Evolutionary conservation across 2,888 invertebrate species (phyloP).

Genomic region (Cepaea hortensis): DNA sequence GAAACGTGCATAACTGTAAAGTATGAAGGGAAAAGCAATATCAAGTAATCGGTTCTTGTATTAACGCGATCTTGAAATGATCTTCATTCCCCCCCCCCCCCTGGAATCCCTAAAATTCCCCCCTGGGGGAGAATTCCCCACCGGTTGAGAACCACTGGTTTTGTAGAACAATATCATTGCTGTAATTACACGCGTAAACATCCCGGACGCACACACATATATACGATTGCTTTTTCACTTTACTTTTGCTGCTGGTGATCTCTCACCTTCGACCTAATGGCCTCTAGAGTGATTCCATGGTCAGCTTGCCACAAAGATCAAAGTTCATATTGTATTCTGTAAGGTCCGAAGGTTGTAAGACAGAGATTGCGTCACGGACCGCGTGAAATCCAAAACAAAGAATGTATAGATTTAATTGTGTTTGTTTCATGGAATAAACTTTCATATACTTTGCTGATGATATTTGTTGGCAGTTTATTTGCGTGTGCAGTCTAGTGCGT

Average conservation of each 20-base stretch:
- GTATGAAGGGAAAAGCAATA: too few relatives aligned
- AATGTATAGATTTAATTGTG: neutral
- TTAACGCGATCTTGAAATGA: too few relatives aligned
- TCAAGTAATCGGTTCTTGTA: too few relatives aligned
- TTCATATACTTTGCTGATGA: neutral
- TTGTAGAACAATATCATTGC: too few relatives aligned
- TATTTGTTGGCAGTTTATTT: neutral
- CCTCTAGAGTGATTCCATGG: neutral
- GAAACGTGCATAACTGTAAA: too few relatives aligned
- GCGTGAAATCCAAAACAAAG: neutral
- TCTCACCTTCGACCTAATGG: neutral
- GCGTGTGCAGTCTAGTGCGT: neutral
- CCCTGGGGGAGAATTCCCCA: too few relatives aligned
- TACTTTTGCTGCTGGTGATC: neutral
- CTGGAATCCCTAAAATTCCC: too few relatives aligned
- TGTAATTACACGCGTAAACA: too few relatives aligned
- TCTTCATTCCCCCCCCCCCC: too few relatives aligned
- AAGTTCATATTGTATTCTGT: too few relatives aligned
- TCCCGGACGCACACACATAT: too few relatives aligned
- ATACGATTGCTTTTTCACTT: neutral
- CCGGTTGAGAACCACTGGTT: too few relatives aligned
- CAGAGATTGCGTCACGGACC: slow-evolving; percentile 7
- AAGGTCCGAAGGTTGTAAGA: neutral
- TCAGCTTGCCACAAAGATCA: neutral
- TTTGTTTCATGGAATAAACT: slow-evolving; percentile 10